These are phyloP conservation scores for Cygnus olor DNA, from an alignment of 2,797 vertebrate genomes.

Conservation along the genomic window DNA sequence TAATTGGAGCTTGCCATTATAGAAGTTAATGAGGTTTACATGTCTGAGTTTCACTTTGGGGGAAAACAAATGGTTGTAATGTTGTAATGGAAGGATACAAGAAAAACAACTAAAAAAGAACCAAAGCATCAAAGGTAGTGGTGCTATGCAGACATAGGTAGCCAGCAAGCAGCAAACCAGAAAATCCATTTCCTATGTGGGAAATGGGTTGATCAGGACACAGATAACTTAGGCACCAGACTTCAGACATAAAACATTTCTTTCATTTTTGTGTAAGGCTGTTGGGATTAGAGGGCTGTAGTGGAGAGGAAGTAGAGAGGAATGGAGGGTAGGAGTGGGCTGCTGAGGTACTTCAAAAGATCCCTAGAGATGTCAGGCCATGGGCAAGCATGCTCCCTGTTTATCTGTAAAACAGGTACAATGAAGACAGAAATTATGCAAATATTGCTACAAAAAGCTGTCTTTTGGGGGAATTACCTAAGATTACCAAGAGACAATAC, in stretches of 20 bases:
- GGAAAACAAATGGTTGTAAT: neutral
- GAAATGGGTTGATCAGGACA: neutral
- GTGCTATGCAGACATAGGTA: accelerated
- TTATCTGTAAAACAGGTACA: neutral
- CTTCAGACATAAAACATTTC: neutral
- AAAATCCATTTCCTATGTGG: neutral
- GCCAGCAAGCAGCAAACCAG: neutral
- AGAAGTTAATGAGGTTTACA: neutral
- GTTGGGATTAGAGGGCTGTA: neutral
- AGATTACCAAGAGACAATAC: neutral
- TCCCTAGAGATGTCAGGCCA: neutral
- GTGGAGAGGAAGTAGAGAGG: neutral
- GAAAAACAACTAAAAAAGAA: neutral
- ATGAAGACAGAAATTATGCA: neutral
- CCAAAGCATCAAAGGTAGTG: neutral
- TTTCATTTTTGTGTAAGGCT: neutral
- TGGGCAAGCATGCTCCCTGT: neutral
- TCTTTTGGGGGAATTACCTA: neutral
- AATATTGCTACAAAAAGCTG: neutral
- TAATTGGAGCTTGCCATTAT: neutral
- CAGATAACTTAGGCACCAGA: neutral
- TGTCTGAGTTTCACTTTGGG: neutral
- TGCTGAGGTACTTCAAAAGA: neutral
- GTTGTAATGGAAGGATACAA: neutral
- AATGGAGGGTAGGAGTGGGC: neutral